phyloP scores from a whole-genome alignment of 1,140 invertebrate species.

The Tribolium madens region DNA sequence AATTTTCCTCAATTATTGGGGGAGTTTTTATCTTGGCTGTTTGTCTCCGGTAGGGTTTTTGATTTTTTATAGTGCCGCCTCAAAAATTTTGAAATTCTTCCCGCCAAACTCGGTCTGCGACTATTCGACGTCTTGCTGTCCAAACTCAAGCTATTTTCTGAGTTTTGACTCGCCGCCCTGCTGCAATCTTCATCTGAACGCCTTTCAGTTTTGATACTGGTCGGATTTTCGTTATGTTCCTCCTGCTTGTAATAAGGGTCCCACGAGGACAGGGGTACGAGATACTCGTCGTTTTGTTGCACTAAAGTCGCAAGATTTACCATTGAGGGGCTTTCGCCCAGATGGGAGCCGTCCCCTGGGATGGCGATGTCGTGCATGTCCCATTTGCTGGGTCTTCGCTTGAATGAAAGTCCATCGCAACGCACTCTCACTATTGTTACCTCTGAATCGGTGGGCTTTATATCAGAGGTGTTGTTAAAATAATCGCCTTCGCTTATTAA shows the following conservation, averaged over 20 bases:
- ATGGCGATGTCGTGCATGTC: constrained; percentile 62
- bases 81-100: constrained; percentile 57
- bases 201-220: constrained; percentile 6
- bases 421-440: constrained; percentile 61
- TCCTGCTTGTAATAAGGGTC: constrained; percentile 56
- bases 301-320: constrained; percentile 63
- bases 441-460: constrained; percentile 62
- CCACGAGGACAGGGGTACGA: constrained; percentile 63
- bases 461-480: constrained; percentile 24
- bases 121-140: constrained; percentile 10
- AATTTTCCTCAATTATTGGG: constrained; percentile 1
- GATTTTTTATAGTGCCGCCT: constrained; percentile 51
- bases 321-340: constrained; percentile 62
- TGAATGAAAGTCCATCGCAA: constrained; percentile 53
- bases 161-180: neutral
- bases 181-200: constrained; percentile 32
- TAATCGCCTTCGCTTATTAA: constrained; percentile 54
- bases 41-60: constrained; percentile 22
- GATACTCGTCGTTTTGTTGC: constrained; percentile 58
- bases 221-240: neutral
- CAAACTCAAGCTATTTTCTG: neutral
- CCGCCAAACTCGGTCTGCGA: constrained; percentile 52
- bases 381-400: constrained; percentile 59
- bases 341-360: constrained; percentile 61
- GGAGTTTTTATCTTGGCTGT: neutral